Base-by-base conservation (phyloP, 2,113 vertebrate species). In the Sinocyclocheilus rhinocerous region DNA sequence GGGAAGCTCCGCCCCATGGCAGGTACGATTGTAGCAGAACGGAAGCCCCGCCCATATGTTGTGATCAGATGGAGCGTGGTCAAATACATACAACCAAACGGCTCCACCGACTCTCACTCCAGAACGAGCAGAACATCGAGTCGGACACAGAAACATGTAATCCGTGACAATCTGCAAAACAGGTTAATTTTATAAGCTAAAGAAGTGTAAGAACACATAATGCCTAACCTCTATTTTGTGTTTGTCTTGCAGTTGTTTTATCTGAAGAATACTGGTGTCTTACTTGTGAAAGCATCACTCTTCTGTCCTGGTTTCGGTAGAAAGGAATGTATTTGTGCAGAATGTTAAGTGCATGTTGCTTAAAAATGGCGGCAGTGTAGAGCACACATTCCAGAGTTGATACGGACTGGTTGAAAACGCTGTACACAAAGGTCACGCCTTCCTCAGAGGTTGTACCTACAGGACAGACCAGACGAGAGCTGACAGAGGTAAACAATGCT, bases 371-470 rank as follows among this genome's bases (percentile, higher is more conserved):
- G 0, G 93, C 90, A 22, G 92, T 88, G 89, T 94, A 95, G 29
- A 94, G 90, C 0, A 87, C 89, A 82, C 91, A 89, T 86, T 95
- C 93, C 88, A 95, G 65, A 0, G 86, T 76, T 5, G 95, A 95
- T 42, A 95, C 92, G 0, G 95, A 93, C 76, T 92, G 89, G 3
- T 50, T 92, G 69, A 96, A 96, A 73, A 93, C 84, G 1, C 91
- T 91, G 0, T 93, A 94, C 0, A 91, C 93, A 85, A 95, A 95
- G 70, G 93, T 87, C 24, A 95, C 93, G 0, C 93, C 95, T 61
- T 95, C 95, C 29, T 95, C 95, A 26, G 95, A 94, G 5, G 95
- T 95, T 0, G 94, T 95, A 59, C 95, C 95, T 95, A 87, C 33
- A 86, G 50, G 70, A 50, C 16, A 57, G 18, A 18, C 10, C 85